Evolutionary conservation across 2,113 vertebrate species (phyloP), one percentile per base, ranked within the genome.

Genomic region (Raja brachyura): DNA sequence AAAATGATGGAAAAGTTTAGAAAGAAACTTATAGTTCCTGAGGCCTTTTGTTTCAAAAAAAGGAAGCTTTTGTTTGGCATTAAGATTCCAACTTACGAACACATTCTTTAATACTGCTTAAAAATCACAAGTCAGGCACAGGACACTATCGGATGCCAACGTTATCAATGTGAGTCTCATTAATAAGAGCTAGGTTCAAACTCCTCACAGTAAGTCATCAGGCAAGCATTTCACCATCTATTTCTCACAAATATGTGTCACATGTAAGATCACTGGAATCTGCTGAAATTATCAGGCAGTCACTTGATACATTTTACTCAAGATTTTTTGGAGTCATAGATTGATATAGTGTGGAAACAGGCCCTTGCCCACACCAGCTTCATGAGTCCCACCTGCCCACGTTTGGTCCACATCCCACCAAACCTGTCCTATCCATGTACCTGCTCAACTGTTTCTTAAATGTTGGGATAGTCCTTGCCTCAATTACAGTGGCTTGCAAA

Each of bases 111-210:
- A 85, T 8, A n/a, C 0, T 68, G 16, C 7, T 16, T 9, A 33
- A 31, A 33, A 90, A 68, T 90, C 86, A 90, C 86, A 90, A 90
- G 86, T 70, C 86, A 18, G 22, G 86, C 86, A 90, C 86, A 90
- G 61, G 86, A 70, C 31, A 33, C 5, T 31, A 39, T 2, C 86
- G 33, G 63, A 33, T 39, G 33, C 86, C 56, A 28, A 14, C 68
- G 4, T 7, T 39, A 39, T 31, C 86, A 68, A 16, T n/a, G 83
- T 70, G 86, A 90, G n/a, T 39, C n/a, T 39, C 63, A 68, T 70
- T 90, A 68, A 90, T 90, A 90, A 68, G 14, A 16, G 5, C 31
- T 20, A 56, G 63, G 86, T 39, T 90, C 56, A 66, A 13, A 22
- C 56, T 90, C 18, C 31, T 39, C 39, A 2, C 3, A 9, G 2